A percentile compares a stretch with the other conserved stretches of the same genome.
These are phyloP conservation scores for Sinodicranocentrus sp. DNA, from an alignment of 2,888 invertebrate species.

Conservation along the genomic window DNA sequence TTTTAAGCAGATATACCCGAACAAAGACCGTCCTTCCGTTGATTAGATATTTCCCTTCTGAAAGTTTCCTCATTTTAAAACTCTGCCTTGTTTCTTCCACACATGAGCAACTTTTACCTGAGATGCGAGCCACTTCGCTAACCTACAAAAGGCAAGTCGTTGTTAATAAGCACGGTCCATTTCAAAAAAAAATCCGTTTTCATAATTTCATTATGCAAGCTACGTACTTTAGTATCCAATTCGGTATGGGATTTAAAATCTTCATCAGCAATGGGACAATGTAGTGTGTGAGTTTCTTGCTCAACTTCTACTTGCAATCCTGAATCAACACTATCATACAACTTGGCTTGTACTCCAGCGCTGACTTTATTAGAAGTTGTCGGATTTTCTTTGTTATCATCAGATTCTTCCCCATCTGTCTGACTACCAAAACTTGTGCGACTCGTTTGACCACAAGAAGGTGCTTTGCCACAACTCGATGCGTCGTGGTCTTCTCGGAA, in stretches of 20 bases:
- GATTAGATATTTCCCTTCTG: constrained; percentile 92
- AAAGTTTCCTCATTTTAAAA: constrained; percentile 88
- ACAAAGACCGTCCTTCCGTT: constrained; percentile 93
- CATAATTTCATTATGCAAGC: constrained; percentile 5
- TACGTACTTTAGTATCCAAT: constrained; percentile 82
- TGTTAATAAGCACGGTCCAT: no score
- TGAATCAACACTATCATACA: constrained; percentile 77
- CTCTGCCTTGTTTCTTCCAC: constrained; percentile 84
- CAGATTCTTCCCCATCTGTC: constrained; percentile 69
- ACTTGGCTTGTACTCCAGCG: constrained; percentile 69
- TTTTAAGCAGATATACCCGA: constrained; percentile 85
- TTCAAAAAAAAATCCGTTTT: no score
- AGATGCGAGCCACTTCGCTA: constrained; percentile 85
- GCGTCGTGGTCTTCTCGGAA: constrained; percentile 79
- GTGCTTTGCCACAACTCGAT: constrained; percentile 40
- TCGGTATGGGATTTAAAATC: constrained; percentile 81
- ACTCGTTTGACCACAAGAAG: constrained; percentile 63
- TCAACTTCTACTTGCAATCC: constrained; percentile 79
- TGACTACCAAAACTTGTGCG: constrained; percentile 71
- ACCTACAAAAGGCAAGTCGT: constrained; percentile 80
- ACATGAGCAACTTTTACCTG: constrained; percentile 88
- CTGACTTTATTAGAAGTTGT: constrained; percentile 41
- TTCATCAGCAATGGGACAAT: constrained; percentile 23
- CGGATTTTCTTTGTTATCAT: constrained; percentile 74
- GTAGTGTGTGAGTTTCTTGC: constrained; percentile 31